Percentiles rank a stretch among this genome's conserved stretches.
Evolutionary conservation across 1,140 invertebrate species (phyloP).

Genomic region (Monomorium pharaonis): DNA sequence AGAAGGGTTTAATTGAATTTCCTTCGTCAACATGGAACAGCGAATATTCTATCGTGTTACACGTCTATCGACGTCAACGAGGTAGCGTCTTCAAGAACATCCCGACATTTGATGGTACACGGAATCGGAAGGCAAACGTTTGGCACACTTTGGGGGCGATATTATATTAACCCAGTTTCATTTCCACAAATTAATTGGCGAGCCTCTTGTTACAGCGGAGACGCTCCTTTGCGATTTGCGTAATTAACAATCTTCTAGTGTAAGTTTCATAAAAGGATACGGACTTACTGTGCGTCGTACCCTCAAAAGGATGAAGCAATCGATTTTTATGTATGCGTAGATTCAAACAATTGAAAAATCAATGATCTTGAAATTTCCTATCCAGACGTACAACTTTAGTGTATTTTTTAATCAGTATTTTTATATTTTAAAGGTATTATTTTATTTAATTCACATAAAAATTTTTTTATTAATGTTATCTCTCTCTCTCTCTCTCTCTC

Average conservation of each 20-base stretch:
- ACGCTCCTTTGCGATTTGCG: background rate
- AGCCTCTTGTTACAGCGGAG: background rate
- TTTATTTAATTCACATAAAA: background rate
- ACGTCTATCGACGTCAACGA: conserved; percentile 34
- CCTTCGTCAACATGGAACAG: conserved; percentile 11
- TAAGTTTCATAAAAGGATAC: background rate
- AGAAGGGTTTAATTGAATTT: conserved; percentile 32
- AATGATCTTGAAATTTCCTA: background rate
- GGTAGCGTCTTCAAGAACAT: conserved; percentile 40
- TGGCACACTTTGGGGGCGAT: background rate
- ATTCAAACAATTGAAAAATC: background rate
- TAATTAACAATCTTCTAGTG: background rate
- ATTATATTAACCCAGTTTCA: conserved; percentile 49
- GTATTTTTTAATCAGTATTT: too few relatives aligned
- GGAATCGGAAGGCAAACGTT: conserved; percentile 29
- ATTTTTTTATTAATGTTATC: background rate
- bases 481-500: background rate
- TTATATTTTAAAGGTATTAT: background rate
- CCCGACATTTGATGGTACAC: conserved; percentile 39
- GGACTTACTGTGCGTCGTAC: background rate
- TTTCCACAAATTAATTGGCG: conserved; percentile 41
- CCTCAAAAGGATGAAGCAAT: background rate
- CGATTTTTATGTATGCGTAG: background rate
- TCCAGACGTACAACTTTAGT: background rate
- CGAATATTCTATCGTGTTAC: conserved; percentile 40